A percentile compares a stretch with the other conserved stretches of the same genome.
Evolutionary conservation across 35 echinoderm and acorn worm species (phyloP).

Genomic region (Eucidaris tribuloides): DNA sequence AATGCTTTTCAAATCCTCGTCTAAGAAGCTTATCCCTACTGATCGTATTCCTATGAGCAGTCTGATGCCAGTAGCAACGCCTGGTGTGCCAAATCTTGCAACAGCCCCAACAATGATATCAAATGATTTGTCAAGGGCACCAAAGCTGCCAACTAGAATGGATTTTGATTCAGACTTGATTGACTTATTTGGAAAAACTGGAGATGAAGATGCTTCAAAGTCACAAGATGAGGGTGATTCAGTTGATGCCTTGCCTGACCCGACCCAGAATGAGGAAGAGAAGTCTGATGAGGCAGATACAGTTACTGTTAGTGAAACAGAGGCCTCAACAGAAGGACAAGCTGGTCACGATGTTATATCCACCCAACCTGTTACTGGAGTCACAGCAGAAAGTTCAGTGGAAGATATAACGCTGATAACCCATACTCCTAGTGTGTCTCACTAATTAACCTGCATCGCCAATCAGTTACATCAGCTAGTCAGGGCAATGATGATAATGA

Average conservation of each 20-base stretch:
- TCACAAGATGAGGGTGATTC: neutral
- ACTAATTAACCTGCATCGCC: no score
- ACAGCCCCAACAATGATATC: neutral
- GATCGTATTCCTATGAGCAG: conserved; percentile 74
- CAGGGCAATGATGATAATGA: no score
- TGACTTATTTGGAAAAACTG: conserved; percentile 68
- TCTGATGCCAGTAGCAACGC: conserved; percentile 54
- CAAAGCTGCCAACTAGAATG: neutral
- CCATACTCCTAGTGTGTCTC: no score
- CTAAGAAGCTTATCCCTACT: conserved; percentile 88
- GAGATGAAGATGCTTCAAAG: neutral
- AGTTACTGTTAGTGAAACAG: neutral
- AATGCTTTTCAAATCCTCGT: conserved; percentile 82
- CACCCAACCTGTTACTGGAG: neutral
- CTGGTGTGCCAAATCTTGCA: neutral
- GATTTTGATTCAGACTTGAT: conserved; percentile 68
- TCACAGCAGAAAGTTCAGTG: no score
- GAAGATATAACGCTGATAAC: no score
- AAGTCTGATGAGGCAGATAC: neutral
- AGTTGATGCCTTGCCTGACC: neutral
- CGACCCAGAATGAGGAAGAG: neutral
- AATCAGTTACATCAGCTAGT: no score
- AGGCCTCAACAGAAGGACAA: neutral
- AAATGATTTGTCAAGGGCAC: conserved; percentile 25
- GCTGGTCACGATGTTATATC: neutral